Base-by-base conservation (phyloP, 2,888 invertebrate genomes). In the Heliconius ismenius region DNA sequence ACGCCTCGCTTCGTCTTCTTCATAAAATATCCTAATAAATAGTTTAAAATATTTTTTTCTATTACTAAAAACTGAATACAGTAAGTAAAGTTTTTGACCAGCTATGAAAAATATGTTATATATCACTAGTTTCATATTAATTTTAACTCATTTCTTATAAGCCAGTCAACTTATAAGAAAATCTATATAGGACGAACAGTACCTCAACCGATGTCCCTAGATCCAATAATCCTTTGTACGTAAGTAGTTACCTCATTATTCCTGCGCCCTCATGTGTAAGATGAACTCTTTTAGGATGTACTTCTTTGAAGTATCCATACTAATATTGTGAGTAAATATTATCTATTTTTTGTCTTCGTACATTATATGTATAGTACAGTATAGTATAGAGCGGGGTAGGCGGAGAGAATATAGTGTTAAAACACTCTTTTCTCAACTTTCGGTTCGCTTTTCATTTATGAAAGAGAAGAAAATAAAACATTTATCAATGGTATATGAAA, bases 211-310 rank as follows among this genome's bases (percentile, higher is more conserved):
- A 76, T 67, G 75, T 76, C 79, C 82, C 86, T 24, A 67, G 65
- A 76, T 73, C 39, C 60, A 76, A 67, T 76, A 76, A 76, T 65
- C 65, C 73, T 76, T 76, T 76, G 76, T 63, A 49, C 75, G 75
- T 76, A 86, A 88, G 87, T 90, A 89, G 90, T 90, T 87, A 83
- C 83, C 79, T 92, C 91, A 89, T 92, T 92, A 92, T 91, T 90
- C 83, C 89, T 91, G 92, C 82, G 81, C 86, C 83, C 83, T 90
- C 91, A 83, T 83, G 90, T 91, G 91, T 87, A 90, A 90, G 81
- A 70, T 70, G 70, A 77, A 77, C 70, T 74, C 76, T 79, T 75
- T 79, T 73, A 74, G 75, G 79, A 60, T 28, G 74, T 24, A 13
- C 58, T 73, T 11, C 73, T 73, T 73, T 62, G 43, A 73, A 63